These are phyloP conservation scores for Bothrops jararaca DNA, from an alignment of 2,113 vertebrate species.

Conservation along the genomic window DNA sequence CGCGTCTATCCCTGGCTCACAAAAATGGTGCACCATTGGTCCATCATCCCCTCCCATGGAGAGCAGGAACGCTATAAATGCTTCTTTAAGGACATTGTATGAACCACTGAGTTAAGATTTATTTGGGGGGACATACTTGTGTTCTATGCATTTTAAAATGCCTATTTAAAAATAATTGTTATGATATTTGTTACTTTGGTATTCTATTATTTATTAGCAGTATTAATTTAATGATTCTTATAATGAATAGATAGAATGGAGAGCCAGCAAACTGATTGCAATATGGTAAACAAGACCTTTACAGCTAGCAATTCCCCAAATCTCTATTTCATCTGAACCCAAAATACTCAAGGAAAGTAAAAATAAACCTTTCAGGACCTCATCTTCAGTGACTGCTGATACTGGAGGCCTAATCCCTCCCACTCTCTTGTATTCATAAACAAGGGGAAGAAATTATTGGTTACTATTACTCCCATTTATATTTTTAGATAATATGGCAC, in stretches of 20 bases:
- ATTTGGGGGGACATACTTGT: accelerated
- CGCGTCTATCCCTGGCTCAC: too few relatives aligned
- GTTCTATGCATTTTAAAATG: not conserved
- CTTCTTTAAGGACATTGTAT: too few relatives aligned
- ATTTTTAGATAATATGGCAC: not conserved
- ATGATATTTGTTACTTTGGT: not conserved
- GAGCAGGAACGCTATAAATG: too few relatives aligned
- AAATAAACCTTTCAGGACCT: not conserved
- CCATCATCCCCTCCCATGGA: too few relatives aligned
- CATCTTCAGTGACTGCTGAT: not conserved
- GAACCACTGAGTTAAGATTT: not conserved
- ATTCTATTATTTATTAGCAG: not conserved
- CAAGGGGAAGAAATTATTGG: not conserved
- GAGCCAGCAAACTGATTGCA: not conserved
- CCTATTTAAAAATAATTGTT: not conserved
- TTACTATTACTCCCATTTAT: not conserved
- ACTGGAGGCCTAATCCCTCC: not conserved
- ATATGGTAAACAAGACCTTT: not conserved
- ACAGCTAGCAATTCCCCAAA: not conserved
- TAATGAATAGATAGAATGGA: not conserved
- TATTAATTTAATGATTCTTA: not conserved
- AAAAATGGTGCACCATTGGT: too few relatives aligned
- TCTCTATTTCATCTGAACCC: not conserved
- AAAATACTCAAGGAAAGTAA: not conserved
- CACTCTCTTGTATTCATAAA: not conserved